phyloP scores from a whole-genome alignment of 2,888 invertebrate genomes.

The Oxystoma pomonae region DNA sequence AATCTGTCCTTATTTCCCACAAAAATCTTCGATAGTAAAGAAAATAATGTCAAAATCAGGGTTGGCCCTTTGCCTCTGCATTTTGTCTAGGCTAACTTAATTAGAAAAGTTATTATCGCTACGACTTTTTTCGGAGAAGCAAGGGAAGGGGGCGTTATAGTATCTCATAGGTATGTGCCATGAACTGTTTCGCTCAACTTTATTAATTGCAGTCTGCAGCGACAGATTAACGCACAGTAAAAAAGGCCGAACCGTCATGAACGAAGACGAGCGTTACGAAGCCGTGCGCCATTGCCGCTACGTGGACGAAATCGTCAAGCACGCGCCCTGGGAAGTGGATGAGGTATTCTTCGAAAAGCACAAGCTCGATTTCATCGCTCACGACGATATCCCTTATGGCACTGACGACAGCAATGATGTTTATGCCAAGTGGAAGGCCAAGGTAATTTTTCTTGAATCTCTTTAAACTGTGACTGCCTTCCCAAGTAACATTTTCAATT shows the following conservation, averaged over 20 bases:
- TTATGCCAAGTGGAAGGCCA: slow-evolving; percentile 87
- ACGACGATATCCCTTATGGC: slow-evolving; percentile 96
- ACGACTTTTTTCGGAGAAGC: too few relatives aligned
- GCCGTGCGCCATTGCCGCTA: slow-evolving; percentile 98
- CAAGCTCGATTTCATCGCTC: slow-evolving; percentile 99
- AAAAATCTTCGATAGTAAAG: too few relatives aligned
- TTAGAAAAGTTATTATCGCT: too few relatives aligned
- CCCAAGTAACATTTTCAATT: too few relatives aligned
- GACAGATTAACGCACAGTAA: slow-evolving; percentile 85
- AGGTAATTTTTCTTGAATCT: too few relatives aligned
- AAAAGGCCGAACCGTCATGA: slow-evolving; percentile 96
- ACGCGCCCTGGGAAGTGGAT: slow-evolving; percentile 93
- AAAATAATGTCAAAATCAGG: too few relatives aligned
- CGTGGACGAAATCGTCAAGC: slow-evolving; percentile 90
- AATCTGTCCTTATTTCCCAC: too few relatives aligned
- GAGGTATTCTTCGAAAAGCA: slow-evolving; percentile 86
- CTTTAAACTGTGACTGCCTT: background rate
- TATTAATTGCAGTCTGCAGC: slow-evolving; percentile 75
- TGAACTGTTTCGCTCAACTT: too few relatives aligned
- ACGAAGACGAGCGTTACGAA: slow-evolving; percentile 92
- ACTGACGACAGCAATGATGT: slow-evolving; percentile 80
- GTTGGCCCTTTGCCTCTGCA: too few relatives aligned
- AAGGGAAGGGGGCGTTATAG: too few relatives aligned
- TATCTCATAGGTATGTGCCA: too few relatives aligned
- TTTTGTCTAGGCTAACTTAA: too few relatives aligned